Evolutionary conservation across 2,113 vertebrate genomes (phyloP).

Genomic region (Ploceus nigricollis): DNA sequence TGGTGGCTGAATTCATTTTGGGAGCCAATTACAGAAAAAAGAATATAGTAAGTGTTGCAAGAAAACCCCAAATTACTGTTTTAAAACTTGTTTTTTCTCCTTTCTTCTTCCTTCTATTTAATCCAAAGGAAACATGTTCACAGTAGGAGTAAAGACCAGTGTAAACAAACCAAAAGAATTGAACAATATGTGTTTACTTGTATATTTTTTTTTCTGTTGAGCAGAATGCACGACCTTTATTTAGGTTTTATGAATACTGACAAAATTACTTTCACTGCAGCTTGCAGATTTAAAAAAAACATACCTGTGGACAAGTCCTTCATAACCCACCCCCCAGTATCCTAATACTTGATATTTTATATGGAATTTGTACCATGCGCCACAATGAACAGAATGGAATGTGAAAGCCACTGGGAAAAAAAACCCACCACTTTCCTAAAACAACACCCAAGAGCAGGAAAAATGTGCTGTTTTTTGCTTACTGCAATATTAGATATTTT

Average conservation of each 20-base stretch:
- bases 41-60: background rate
- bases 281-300: background rate
- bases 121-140: background rate
- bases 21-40: background rate
- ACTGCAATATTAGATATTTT: background rate
- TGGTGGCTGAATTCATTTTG: background rate
- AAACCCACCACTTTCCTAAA: background rate
- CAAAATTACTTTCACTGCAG: background rate
- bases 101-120: background rate
- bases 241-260: background rate
- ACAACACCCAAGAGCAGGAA: background rate
- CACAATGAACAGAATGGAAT: background rate
- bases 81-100: background rate
- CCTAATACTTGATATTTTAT: background rate
- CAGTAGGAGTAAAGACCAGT: background rate
- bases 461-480: background rate
- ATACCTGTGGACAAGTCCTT: background rate
- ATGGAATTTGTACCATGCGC: background rate
- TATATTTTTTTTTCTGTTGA: background rate
- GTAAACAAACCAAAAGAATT: background rate
- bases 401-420: background rate
- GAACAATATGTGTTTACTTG: background rate
- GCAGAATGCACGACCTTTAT: background rate
- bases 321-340: background rate
- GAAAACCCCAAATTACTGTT: background rate